Evolutionary conservation across 2,113 vertebrate genomes (phyloP).

Genomic region (Dromiciops gliroides): DNA sequence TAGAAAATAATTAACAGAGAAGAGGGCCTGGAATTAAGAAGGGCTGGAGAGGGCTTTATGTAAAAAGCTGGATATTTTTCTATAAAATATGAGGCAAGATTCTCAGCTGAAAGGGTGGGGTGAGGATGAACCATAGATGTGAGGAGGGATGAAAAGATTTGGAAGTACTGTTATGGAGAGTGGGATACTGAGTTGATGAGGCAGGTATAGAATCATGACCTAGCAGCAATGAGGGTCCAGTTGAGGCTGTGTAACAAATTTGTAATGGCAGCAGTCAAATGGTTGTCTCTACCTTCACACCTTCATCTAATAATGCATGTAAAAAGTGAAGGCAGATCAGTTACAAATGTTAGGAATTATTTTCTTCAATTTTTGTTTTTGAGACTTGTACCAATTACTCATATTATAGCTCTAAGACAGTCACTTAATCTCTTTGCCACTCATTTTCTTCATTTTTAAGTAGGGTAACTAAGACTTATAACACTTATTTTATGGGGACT

Average conservation of each 20-base stretch:
- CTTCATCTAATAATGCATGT: not conserved
- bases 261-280: not conserved
- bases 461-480: not conserved
- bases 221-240: not conserved
- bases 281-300: not conserved
- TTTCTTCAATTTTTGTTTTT: not conserved
- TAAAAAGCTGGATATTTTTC: not conserved
- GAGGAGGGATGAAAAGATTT: not conserved
- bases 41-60: not conserved
- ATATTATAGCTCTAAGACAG: not conserved
- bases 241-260: not conserved
- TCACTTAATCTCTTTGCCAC: not conserved
- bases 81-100: not conserved
- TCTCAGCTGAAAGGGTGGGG: not conserved
- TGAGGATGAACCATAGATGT: not conserved
- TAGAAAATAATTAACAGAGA: not conserved
- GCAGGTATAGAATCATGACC: not conserved
- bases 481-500: not conserved
- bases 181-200: not conserved
- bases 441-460: not conserved
- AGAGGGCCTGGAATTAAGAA: not conserved
- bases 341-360: not conserved
- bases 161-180: not conserved
- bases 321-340: not conserved
- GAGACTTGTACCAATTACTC: not conserved